Evolutionary conservation across 2,113 vertebrate genomes (phyloP).

Genomic region (Bombycilla garrulus): DNA sequence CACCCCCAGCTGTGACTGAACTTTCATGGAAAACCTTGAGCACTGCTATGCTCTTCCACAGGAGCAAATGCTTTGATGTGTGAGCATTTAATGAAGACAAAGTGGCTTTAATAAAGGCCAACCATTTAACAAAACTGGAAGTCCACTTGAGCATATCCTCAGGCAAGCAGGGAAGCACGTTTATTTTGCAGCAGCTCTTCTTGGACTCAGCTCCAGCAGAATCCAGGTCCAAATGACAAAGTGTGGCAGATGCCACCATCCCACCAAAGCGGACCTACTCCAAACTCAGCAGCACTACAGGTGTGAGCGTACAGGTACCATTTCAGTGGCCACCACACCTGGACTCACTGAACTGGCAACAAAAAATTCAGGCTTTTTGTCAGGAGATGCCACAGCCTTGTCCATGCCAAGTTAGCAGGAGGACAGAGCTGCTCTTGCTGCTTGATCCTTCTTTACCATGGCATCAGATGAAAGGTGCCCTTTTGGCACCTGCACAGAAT

Average conservation of each 20-base stretch:
- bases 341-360: neutral
- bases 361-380: neutral
- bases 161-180: neutral
- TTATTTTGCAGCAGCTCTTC: neutral
- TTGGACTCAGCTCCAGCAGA: neutral
- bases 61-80: neutral
- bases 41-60: neutral
- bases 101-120: neutral
- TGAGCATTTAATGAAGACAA: neutral
- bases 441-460: neutral
- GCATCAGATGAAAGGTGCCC: neutral
- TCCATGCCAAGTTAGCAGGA: neutral
- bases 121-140: neutral
- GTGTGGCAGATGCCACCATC: neutral
- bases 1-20: neutral
- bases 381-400: neutral
- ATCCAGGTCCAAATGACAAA: neutral
- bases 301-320: rapidly evolving
- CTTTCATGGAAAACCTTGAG: neutral
- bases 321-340: rapidly evolving
- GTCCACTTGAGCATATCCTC: neutral
- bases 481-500: neutral
- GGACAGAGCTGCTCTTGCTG: neutral
- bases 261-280: neutral
- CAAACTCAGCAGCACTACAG: neutral